Evolutionary conservation across 2,888 invertebrate species (phyloP).

Genomic region (Chrysodeixis includens): DNA sequence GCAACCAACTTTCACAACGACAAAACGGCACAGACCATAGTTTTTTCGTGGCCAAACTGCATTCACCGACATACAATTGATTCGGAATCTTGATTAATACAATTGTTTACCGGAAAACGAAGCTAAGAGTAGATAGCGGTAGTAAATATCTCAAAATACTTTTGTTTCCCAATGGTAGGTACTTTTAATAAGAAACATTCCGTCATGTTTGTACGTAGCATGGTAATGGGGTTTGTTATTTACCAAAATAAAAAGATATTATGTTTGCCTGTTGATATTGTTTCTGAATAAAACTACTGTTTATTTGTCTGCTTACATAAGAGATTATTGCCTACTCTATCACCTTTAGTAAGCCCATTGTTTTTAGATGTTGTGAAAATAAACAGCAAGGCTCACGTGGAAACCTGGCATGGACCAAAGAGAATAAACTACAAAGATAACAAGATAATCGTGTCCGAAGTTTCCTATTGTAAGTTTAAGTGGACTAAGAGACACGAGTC

Average conservation of each 20-base stretch:
- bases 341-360: slow-evolving; percentile 20
- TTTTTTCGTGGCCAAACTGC: slow-evolving; percentile 61
- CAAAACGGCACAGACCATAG: slow-evolving; percentile 59
- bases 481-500: slow-evolving; percentile 72
- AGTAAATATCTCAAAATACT: slow-evolving; percentile 29
- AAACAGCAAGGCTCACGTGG: slow-evolving; percentile 42
- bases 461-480: slow-evolving; percentile 79
- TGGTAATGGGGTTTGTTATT: slow-evolving; percentile 43
- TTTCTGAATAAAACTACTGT: slow-evolving; percentile 49
- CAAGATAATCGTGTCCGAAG: slow-evolving; percentile 80
- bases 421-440: slow-evolving; percentile 76
- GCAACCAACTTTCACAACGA: slow-evolving; percentile 66
- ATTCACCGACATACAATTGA: slow-evolving; percentile 58
- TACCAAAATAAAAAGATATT: slow-evolving; percentile 37
- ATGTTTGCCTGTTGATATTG: slow-evolving; percentile 35
- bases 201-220: slow-evolving; percentile 35
- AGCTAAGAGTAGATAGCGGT: slow-evolving; percentile 17
- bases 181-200: slow-evolving; percentile 32
- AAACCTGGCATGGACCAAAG: slow-evolving; percentile 48
- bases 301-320: slow-evolving; percentile 43
- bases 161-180: slow-evolving; percentile 18
- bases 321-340: slow-evolving; percentile 41
- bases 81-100: slow-evolving; percentile 39
- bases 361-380: slow-evolving; percentile 45
- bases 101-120: slow-evolving; percentile 28